Base-by-base conservation (phyloP, 2,888 invertebrate species). In the Rhamnusium bicolor region DNA sequence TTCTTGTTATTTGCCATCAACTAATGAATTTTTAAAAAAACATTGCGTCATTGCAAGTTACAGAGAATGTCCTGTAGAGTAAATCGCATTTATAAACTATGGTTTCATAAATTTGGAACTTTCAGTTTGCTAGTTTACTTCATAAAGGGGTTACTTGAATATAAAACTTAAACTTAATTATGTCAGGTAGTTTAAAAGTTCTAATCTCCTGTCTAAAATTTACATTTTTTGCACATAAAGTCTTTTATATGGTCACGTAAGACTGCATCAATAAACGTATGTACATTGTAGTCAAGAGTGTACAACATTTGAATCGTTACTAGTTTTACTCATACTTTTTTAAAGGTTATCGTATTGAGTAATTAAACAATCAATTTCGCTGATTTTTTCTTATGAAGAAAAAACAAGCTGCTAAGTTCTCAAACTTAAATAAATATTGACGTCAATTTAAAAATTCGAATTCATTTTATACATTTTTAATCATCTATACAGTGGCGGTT, bases 161-260 rank as follows among this genome's bases (percentile, higher is more conserved):
- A 49, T 53, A 65, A 49, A 65, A 65, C 24, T 65, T 51, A 46
- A 62, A 65, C 32, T 49, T 51, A 54, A 66, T 54, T 66, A 66
- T 54, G 54, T 19, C 54, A 61, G 61, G 61, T 19, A 46, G 46
- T 61, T 46, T 40, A 18, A 46, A 61, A 46, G 46, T 61, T 66
- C 40, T 51, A 24, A 32, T 51, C 53, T 47, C 49, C 21, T 12
- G n/a, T 19, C 7, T n/a, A 40, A 40, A 54, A 66, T 66, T 66
- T 66, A 66, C 53, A 54, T 40, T 19, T 51, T 12, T 1, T 27
- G 51, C 4, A n/a, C 27, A 24, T 29, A 51, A 65, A 51, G 8
- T 51, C 29, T 29, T 65, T 47, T 65, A 29, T 49, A 51, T 51
- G 63, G 10, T 16, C 51, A 19, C 0, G 18, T 18, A 10, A 51